phyloP scores from a whole-genome alignment of 2,113 vertebrate species.

The Cyprinus carpio region DNA sequence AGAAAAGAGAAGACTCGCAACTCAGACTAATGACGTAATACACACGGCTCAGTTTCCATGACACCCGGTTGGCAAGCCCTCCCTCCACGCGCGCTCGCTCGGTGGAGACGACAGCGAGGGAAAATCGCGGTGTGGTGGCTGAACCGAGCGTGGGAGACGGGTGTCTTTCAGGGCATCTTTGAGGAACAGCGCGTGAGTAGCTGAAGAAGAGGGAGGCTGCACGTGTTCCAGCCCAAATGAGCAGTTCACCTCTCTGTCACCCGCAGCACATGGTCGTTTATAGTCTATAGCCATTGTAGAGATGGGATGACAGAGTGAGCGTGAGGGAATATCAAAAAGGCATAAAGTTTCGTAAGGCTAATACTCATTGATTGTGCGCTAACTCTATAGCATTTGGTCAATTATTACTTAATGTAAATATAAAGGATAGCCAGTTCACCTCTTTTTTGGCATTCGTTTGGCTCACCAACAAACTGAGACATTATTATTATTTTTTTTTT shows the following conservation, averaged over 20 bases:
- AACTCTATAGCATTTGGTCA: constrained; percentile 4
- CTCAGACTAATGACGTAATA: constrained; percentile 25
- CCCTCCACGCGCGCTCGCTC: constrained; percentile 35
- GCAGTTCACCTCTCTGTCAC: neutral
- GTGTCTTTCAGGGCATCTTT: constrained; percentile 48
- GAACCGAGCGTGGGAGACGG: constrained; percentile 63
- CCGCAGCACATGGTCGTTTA: neutral
- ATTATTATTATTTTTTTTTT: too few species aligned
- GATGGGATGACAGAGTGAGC: constrained; percentile 4
- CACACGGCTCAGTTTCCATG: constrained; percentile 62
- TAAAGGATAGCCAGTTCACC: neutral
- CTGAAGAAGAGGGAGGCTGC: neutral
- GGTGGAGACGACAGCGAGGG: constrained; percentile 51
- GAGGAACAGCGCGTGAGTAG: constrained; percentile 25
- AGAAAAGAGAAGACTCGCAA: neutral
- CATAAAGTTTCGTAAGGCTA: constrained; percentile 24
- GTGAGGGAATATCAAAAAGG: constrained; percentile 7
- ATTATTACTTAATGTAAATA: neutral
- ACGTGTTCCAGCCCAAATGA: neutral
- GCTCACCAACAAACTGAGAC: neutral
- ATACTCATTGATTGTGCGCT: constrained; percentile 25
- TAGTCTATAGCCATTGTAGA: neutral
- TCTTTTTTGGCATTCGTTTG: constrained; percentile 5
- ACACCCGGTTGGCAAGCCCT: constrained; percentile 55
- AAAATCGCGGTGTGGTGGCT: constrained; percentile 57